Base-by-base conservation (phyloP, 1,140 invertebrate genomes). In the Spodoptera frugiperda region DNA sequence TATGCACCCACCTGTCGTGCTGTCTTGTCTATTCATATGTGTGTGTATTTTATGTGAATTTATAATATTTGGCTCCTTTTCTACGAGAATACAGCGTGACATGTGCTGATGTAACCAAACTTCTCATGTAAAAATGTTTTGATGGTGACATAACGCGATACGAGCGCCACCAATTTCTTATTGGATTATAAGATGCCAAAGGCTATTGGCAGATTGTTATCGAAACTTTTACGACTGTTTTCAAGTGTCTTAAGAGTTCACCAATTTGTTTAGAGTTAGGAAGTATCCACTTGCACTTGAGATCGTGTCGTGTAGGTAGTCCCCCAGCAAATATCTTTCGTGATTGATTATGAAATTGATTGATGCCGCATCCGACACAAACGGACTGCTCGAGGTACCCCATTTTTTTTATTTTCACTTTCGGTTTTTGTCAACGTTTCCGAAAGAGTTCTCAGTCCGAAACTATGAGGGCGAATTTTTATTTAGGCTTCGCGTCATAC, bases 401-500 rank as follows among this genome's bases (percentile, higher is more conserved):
- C 17, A 57, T 21, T 57, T 48, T 57, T 48, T 49, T 48, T 48
- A 48, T 48, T 65, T 6, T 8, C 15, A 49, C 54, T 59, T 59
- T 55, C 71, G 21, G 39, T 73, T 63, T 75, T 49, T 14, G 39
- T 59, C 21, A 61, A 19, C 15, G 21, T 63, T 49, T 51, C 48
- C 19, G 14, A 11, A 53, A 74, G 49, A 74, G n/a, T 63, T 59
- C 21, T 30, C 46, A 12, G 59, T 63, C 57, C 71, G 44, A 75
- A 61, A 63, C 25, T 49, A 49, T 63, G 59, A 75, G 59, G 72
- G 72, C 72, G 57, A 75, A 78, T 65, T 70, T 68, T 78, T 63
- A 75, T 84, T 78, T 63, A 80, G 70, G 80, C 81, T 84, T 82
- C 80, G 83, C 84, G 80, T 80, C 85, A 82, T 86, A 90, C 84